Base-by-base conservation (phyloP, 2,113 vertebrate genomes). In the Asarcornis scutulata region DNA sequence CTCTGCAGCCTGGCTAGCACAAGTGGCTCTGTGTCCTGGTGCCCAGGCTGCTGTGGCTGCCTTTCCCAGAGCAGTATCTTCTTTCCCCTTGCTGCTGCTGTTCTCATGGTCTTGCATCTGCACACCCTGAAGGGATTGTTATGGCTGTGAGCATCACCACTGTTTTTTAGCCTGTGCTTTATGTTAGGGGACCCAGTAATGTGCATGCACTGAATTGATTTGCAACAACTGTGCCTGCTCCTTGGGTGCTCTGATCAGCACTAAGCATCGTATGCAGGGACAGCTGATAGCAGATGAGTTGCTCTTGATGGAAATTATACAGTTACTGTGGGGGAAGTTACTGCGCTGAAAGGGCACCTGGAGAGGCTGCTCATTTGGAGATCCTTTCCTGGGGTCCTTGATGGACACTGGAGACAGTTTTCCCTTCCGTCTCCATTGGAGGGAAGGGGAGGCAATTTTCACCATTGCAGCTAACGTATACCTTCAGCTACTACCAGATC, bases 221-320 rank as follows among this genome's bases (percentile, higher is more conserved):
- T 2, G 5, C 6, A 31, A 53, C 31, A 32, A 38, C 9, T 67
- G 52, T 17, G 2, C 2, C 22, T 91, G 82, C 32, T 62, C 21
- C 34, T 78, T 7, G 5, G 1, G 0, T 62, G 40, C 32, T 48
- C 32, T 32, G 9, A 12, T 75, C 25, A 40, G 58, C 1, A 2
- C 60, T 53, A 53, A 13, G 40, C 31, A 60, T 82, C 50, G 36
- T 6, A 27, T 2, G 1, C 55, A 68, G 34, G 34, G 60, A 31
- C 11, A 73, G 78, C 20, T 7, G 29, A 7, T 9, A 36, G 59
- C 34, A 23, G 11, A 17, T 32, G 32, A 59, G 36, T 36, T 52
- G 12, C 27, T 75, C n/a, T 79, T 59, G 74, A 23, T 64, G 38
- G 56, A 53, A 75, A n/a, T n/a, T 29, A 11, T 17, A 25, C 9